phyloP scores from a whole-genome alignment of 2,797 vertebrate species.

The Trachurus trachurus region DNA sequence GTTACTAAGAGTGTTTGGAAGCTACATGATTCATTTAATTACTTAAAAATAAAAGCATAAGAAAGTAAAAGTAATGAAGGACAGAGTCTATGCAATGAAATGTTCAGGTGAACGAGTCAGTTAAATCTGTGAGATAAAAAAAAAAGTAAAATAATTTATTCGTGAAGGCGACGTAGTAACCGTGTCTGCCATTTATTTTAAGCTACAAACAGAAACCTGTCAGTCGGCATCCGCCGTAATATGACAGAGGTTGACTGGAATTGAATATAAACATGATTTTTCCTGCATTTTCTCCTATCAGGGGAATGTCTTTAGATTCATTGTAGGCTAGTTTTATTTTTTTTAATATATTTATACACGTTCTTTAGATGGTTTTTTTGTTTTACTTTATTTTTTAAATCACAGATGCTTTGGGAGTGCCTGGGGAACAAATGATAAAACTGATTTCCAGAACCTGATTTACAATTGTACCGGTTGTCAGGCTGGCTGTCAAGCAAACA shows the following conservation, averaged over 20 bases:
- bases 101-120: not conserved
- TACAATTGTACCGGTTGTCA: slow-evolving; percentile 17
- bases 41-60: not conserved
- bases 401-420: slow-evolving; percentile 12
- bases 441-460: slow-evolving; percentile 34
- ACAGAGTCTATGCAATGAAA: not conserved
- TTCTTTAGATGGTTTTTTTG: slow-evolving; percentile 15
- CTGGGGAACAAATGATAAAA: not conserved
- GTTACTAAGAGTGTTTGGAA: not conserved
- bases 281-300: not conserved
- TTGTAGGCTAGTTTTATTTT: not conserved
- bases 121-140: not conserved
- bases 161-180: not conserved
- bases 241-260: not conserved
- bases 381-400: not conserved
- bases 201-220: not conserved
- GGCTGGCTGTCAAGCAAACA: slow-evolving; percentile 14
- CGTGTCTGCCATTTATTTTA: not conserved
- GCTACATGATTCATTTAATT: not conserved
- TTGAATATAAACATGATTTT: not conserved
- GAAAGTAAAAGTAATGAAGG: not conserved
- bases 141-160: not conserved
- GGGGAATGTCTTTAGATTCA: not conserved
- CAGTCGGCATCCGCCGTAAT: not conserved
- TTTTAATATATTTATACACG: not conserved